Base-by-base conservation (phyloP, 2,888 invertebrate species). In the Norana najaformis region DNA sequence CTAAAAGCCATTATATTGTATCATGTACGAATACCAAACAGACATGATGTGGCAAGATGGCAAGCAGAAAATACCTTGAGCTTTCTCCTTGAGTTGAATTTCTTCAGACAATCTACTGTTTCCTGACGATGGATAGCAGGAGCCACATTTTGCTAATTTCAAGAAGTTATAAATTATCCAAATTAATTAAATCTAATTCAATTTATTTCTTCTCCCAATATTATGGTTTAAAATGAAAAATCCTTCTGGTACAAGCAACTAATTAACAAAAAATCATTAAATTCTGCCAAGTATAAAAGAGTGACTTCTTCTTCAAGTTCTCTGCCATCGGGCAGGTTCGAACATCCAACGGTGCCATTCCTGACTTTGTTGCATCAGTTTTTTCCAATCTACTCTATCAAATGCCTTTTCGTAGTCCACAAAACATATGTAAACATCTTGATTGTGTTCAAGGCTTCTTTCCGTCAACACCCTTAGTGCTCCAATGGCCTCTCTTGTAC, bases 71-170 rank as follows among this genome's bases (percentile, higher is more conserved):
- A 69, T 95, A 97, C 97, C 96, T 99, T 99, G 95, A 99, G 96
- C 96, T 99, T 99, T 96, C 99, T 97, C 94, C 99, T 97, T 93
- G 99, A 99, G 96, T 99, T 99, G 97, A 99, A 99, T 96, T 99
- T 99, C 97, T 99, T 99, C 96, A 99, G 97, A 96, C 99, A 99
- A 95, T 99, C 99, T 94, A 99, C 99, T 92, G 99, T 99, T 96
- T 99, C 99, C 96, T 99, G 99, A 95, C 99, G 97, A 96, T 99
- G 99, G 94, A 99, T 98, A 93, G 98, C 97, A 93, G 99, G 98
- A 93, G 99, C 99, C 94, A 99, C 99, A 94, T 99, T 97, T 96
- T 99, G 85, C 99, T 94, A 99, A 97, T 97, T 99, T 99, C 98
- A 98, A 96, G 92, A 95, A 94, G 38, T 11, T 11, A 90, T 85